These are phyloP conservation scores for Orthonychiurus folsomi DNA, from an alignment of 2,888 invertebrate genomes.

Conservation along the genomic window DNA sequence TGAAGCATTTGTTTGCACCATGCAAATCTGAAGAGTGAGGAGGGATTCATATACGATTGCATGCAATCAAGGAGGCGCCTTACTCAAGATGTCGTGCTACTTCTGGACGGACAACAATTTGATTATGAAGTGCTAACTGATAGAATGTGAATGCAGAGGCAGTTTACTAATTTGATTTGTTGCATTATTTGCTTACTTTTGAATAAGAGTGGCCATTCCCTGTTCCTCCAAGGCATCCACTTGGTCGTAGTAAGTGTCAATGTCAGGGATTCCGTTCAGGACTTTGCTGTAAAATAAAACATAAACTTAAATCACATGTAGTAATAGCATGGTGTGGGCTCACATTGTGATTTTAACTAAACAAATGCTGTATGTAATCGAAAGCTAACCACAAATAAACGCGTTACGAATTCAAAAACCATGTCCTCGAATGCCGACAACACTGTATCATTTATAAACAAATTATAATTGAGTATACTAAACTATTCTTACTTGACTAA, in stretches of 20 bases:
- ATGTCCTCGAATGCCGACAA: no score
- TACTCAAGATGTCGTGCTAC: no score
- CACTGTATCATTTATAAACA: no score
- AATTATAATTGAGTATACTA: no score
- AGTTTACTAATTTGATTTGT: not conserved
- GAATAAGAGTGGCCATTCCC: conserved; percentile 77
- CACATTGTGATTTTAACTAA: not conserved
- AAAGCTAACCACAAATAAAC: not conserved
- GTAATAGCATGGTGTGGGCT: not conserved
- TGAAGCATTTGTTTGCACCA: no score
- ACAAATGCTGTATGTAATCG: not conserved
- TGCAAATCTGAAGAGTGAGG: no score
- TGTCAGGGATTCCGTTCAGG: conserved; percentile 82
- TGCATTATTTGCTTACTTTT: conserved; percentile 48
- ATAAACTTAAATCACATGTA: not conserved
- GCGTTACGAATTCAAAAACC: no score
- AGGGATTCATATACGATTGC: no score
- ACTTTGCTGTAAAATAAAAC: conserved; percentile 52
- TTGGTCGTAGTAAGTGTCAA: conserved; percentile 95
- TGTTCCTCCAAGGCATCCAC: conserved; percentile 92
- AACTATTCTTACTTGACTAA: conserved; percentile 90
- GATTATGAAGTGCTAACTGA: conserved; percentile 3
- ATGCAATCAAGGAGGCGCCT: no score
- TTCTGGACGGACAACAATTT: no score
- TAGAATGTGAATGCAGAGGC: conserved; percentile 7